Evolutionary conservation across 2,888 invertebrate genomes (phyloP).

Genomic region (Pilophorus perplexus): DNA sequence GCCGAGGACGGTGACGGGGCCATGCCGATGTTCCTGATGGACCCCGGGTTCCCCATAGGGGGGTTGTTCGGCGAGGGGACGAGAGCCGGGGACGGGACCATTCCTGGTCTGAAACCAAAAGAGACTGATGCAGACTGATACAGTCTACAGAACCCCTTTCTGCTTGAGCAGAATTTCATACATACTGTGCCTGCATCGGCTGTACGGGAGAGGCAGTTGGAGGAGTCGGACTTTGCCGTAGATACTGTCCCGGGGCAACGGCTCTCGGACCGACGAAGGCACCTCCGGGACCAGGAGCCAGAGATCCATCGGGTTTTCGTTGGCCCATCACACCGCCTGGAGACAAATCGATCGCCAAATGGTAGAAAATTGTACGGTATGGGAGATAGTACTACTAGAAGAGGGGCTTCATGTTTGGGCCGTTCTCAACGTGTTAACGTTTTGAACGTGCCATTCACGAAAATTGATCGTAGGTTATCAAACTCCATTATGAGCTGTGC

Average conservation of each 20-base stretch:
- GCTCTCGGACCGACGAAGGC: constrained; percentile 59
- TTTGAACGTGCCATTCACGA: too few relatives aligned
- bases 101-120: constrained; percentile 56
- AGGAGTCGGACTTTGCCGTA: constrained; percentile 76
- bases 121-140: background rate
- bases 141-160: background rate
- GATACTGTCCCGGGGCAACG: constrained; percentile 71
- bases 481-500: too few relatives aligned
- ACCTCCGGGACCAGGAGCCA: constrained; percentile 50
- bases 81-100: constrained; percentile 68
- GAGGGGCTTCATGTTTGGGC: too few relatives aligned
- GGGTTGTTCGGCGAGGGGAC: constrained; percentile 64
- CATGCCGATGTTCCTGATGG: constrained; percentile 54
- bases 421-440: too few relatives aligned
- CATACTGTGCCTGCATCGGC: constrained; percentile 26
- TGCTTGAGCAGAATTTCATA: background rate
- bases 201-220: constrained; percentile 67
- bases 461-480: too few relatives aligned
- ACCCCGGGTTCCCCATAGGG: constrained; percentile 56
- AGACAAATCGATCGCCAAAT: too few relatives aligned
- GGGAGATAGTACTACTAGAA: too few relatives aligned
- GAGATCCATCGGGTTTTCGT: constrained; percentile 28
- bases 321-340: constrained; percentile 23
- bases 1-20: constrained; percentile 70
- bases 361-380: too few relatives aligned